Evolutionary conservation across 2,888 invertebrate genomes (phyloP).

Genomic region (Caenorhabditis sinica): DNA sequence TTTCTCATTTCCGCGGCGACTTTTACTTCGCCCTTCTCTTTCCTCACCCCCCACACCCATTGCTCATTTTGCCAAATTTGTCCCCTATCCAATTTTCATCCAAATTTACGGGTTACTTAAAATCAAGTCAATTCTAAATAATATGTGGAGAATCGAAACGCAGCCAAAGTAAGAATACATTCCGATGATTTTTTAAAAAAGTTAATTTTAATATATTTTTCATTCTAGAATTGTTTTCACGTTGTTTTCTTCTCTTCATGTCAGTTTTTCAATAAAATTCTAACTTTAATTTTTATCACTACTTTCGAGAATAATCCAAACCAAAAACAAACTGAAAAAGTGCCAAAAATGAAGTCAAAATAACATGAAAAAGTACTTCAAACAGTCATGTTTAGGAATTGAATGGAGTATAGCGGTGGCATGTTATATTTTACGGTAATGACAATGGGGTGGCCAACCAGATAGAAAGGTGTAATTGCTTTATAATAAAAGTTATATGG

Average conservation of each 20-base stretch:
- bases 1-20: conserved; percentile 29
- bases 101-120: conserved; percentile 19
- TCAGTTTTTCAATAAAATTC: neutral
- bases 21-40: neutral
- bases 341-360: neutral
- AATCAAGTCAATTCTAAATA: conserved; percentile 31
- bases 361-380: conserved; percentile 1
- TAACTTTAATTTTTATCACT: neutral
- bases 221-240: neutral
- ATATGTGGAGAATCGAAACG: conserved; percentile 30
- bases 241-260: conserved; percentile 19
- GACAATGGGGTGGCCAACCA: conserved; percentile 41
- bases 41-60: neutral
- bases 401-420: neutral
- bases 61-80: conserved; percentile 26
- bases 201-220: conserved; percentile 3
- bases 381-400: conserved; percentile 13
- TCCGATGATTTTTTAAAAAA: conserved; percentile 36
- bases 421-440: conserved; percentile 43
- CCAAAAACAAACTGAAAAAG: neutral
- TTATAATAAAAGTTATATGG: conserved; percentile 45
- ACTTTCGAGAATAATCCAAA: neutral
- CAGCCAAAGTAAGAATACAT: conserved; percentile 33
- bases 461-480: conserved; percentile 39
- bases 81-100: conserved; percentile 37